These are phyloP conservation scores for Agrotis exclamationis DNA, from an alignment of 2,888 invertebrate genomes.

Conservation along the genomic window DNA sequence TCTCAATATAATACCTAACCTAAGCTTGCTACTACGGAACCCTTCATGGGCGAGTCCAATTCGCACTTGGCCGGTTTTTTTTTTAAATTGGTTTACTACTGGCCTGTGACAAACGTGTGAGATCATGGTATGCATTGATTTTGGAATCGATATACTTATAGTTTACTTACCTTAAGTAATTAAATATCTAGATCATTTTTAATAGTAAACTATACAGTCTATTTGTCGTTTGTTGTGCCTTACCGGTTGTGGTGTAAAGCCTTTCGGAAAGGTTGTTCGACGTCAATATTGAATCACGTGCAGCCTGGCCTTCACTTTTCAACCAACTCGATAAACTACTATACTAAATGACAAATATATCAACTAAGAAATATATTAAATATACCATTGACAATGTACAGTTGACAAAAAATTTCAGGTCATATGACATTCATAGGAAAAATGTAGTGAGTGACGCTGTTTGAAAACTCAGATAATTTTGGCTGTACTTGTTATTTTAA, in stretches of 20 bases:
- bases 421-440: neutral
- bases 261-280: conserved; percentile 72
- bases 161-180: neutral
- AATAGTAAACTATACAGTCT: neutral
- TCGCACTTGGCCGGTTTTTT: no score
- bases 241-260: conserved; percentile 54
- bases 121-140: conserved; percentile 24
- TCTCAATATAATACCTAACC: no score
- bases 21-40: no score
- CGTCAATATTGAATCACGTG: conserved; percentile 80
- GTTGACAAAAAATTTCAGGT: conserved; percentile 8
- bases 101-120: conserved; percentile 27
- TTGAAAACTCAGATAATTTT: conserved; percentile 2
- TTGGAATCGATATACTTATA: neutral
- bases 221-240: conserved; percentile 22
- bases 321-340: conserved; percentile 50
- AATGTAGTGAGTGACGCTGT: neutral
- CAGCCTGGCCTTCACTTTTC: conserved; percentile 72
- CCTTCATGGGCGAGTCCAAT: no score
- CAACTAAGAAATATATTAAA: conserved; percentile 30
- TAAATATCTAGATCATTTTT: conserved; percentile 4
- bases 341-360: conserved; percentile 35
- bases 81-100: conserved; percentile 8
- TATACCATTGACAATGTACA: neutral
- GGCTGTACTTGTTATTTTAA: conserved; percentile 7